Base-by-base conservation (phyloP, 1,140 invertebrate species). In the Drosophila burlai region DNA sequence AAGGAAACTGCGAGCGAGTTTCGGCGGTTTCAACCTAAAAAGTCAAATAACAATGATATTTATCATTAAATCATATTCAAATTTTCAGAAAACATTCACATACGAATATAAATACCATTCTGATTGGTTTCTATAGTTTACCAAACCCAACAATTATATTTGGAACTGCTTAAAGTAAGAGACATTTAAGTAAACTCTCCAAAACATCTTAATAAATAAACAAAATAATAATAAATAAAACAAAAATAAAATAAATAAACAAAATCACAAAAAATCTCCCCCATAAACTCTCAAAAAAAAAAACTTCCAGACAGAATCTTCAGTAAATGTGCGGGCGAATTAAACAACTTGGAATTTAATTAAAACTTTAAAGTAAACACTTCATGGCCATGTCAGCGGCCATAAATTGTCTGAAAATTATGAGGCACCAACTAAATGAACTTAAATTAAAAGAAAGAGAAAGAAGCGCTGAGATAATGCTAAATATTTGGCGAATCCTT, bases 401-500 rank as follows among this genome's bases (percentile, higher is more conserved):
- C 59, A 87, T 87, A 87, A 83, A 82, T 87, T 80, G 46, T 67
- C 80, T 80, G 77, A 66, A 79, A 84, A 84, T 89, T 89, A 83
- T 81, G 84, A 81, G 52, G 58, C 77, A 73, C 54, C 59, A 47
- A 45, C 73, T 78, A 89, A 87, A 60, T 73, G 29, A 72, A 72
- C 67, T 72, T 43, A 16, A 50, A 42, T 29, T 50, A 43, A 15
- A 54, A 10, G 21, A 11, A 43, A 67, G 15, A n/a, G 8, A 16
- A 6, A 16, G 16, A 11, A 2, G 15, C 34, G 11, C 9, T 2
- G 9, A 9, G 26, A 15, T 40, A 6, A 13, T 26, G 16, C 9
- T 29, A 59, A 71, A 73, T 73, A 72, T 72, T 73, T 72, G 31
- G 13, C 9, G 34, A 69, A 72, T 38, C 52, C 40, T 40, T 34